Conservation (phyloP, 2,797 vertebrate species). For the Heterohyrax brucei region DNA sequence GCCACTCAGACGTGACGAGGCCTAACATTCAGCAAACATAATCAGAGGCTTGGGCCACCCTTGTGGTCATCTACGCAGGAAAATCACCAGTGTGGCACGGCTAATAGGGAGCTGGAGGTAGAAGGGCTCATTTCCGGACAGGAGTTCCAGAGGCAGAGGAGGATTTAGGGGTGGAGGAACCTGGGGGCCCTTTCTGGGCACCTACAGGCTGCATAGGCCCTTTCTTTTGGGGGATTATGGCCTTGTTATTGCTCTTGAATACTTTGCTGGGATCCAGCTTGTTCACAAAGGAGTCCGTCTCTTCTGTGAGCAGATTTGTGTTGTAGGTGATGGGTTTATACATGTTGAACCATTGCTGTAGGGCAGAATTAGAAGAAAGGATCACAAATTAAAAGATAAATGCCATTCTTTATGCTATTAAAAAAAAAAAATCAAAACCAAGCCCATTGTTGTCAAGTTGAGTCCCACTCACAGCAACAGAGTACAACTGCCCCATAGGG, state of each 20-base stretch:
- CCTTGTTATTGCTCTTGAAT: conserved; percentile 95
- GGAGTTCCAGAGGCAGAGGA: conserved; percentile 81
- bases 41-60: neutral
- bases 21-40: neutral
- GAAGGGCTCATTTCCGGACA: conserved; percentile 81
- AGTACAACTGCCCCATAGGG: no score
- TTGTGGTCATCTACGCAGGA: neutral
- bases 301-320: conserved; percentile 90
- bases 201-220: conserved; percentile 88
- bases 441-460: no score
- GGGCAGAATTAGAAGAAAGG: conserved; percentile 68
- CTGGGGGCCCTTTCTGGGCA: conserved; percentile 89
- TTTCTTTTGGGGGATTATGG: conserved; percentile 95
- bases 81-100: neutral
- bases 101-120: neutral
- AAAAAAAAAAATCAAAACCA: no score
- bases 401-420: neutral
- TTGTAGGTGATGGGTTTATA: conserved; percentile 96
- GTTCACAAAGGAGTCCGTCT: conserved; percentile 93
- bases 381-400: conserved; percentile 54
- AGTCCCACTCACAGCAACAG: no score
- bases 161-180: conserved; percentile 85
- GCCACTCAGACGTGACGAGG: neutral
- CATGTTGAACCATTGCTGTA: conserved; percentile 98
- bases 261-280: conserved; percentile 96